Evolutionary conservation across 2,113 vertebrate genomes (phyloP).

Genomic region (Macaca mulatta): DNA sequence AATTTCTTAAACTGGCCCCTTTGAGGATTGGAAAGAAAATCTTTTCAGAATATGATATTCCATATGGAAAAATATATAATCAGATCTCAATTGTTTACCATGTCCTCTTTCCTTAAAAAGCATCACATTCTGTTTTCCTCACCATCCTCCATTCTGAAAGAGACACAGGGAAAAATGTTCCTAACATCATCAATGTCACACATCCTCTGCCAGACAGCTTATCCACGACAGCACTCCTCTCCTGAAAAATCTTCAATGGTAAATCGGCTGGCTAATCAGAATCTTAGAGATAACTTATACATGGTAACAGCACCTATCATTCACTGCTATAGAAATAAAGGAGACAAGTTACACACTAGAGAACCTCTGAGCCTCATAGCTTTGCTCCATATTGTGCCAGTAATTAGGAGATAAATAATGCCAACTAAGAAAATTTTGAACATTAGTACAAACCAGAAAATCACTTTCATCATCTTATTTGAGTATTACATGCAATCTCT

Average conservation of each 20-base stretch:
- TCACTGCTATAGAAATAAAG: neutral
- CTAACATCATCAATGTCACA: neutral
- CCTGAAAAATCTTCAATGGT: neutral
- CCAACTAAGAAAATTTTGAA: neutral
- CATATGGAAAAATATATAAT: neutral
- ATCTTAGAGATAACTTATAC: neutral
- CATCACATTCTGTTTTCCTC: neutral
- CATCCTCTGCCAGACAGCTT: neutral
- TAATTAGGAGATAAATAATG: neutral
- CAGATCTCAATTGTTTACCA: neutral
- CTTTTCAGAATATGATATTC: neutral
- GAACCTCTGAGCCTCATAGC: neutral
- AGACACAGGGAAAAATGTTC: neutral
- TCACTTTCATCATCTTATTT: neutral
- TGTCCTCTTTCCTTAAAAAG: neutral
- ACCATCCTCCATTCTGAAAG: neutral
- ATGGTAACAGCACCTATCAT: neutral
- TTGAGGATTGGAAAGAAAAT: conserved; percentile 6
- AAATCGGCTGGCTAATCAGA: neutral
- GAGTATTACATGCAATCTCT: neutral
- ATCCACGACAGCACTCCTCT: neutral
- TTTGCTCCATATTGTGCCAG: neutral
- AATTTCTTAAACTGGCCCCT: neutral
- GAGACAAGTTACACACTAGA: neutral
- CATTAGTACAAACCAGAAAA: conserved; percentile 6